Percentiles rank a stretch among this genome's conserved stretches.
Evolutionary conservation across 2,888 invertebrate genomes (phyloP).

Genomic region (Cylloceria caligata): DNA sequence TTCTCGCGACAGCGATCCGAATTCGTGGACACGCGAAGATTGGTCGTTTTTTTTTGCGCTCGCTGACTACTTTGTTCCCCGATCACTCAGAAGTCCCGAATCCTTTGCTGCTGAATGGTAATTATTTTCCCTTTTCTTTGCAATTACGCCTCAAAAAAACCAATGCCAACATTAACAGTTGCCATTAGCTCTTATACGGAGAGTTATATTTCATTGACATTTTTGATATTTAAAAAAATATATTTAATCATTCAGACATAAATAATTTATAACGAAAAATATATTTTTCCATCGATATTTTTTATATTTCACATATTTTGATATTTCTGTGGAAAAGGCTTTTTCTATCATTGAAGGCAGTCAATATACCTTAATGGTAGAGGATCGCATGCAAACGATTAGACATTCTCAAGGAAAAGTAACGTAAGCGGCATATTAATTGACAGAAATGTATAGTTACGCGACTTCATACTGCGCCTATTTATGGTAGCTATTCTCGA

Average conservation of each 20-base stretch:
- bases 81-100: constrained; percentile 36
- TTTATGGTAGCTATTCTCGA: background rate
- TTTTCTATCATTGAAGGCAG: background rate
- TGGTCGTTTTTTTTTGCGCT: constrained; percentile 7
- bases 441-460: constrained; percentile 14
- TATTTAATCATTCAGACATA: background rate
- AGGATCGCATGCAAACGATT: background rate
- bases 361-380: background rate
- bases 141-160: background rate
- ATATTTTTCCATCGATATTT: too few species aligned
- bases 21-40: constrained; percentile 54
- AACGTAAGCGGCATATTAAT: background rate
- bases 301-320: too few species aligned
- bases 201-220: background rate
- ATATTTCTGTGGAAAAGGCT: too few species aligned
- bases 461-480: constrained; percentile 8
- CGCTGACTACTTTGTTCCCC: constrained; percentile 57
- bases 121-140: background rate
- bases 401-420: constrained; percentile 2
- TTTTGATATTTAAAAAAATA: too few species aligned
- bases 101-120: background rate
- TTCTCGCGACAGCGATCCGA: constrained; percentile 54
- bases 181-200: background rate
- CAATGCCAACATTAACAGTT: background rate
- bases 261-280: background rate